Conservation (phyloP, 1,140 invertebrate genomes). For the Idris sp. region DNA sequence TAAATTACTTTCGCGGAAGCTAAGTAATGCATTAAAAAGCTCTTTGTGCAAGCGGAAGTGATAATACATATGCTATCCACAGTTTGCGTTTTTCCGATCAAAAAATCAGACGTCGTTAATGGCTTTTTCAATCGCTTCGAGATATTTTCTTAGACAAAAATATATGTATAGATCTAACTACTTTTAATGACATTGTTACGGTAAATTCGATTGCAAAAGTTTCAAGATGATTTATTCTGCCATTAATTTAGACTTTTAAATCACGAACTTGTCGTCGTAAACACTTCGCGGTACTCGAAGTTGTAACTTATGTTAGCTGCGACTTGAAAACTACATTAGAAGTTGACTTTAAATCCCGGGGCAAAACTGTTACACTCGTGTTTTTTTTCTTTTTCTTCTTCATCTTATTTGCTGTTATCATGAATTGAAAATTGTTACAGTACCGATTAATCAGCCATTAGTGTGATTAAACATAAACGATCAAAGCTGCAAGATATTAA, state of each 20-base stretch:
- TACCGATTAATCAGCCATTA: conserved; percentile 39
- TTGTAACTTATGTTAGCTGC: neutral
- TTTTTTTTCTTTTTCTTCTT: too few species aligned
- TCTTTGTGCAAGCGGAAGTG: conserved; percentile 65
- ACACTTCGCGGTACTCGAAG: conserved; percentile 10
- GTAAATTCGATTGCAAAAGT: conserved; percentile 18
- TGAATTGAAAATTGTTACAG: conserved; percentile 4
- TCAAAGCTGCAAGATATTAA: conserved; percentile 46
- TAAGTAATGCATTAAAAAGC: conserved; percentile 65
- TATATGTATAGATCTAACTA: too few species aligned
- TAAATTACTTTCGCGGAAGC: conserved; percentile 47
- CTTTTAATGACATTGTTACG: conserved; percentile 32
- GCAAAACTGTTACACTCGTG: too few species aligned
- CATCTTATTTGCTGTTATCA: too few species aligned
- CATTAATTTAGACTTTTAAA: conserved; percentile 19
- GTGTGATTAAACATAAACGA: conserved; percentile 46
- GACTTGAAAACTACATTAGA: conserved; percentile 6
- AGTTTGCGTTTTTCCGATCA: conserved; percentile 32
- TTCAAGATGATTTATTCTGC: conserved; percentile 2
- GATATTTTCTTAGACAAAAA: too few species aligned
- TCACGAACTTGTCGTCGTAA: conserved; percentile 7
- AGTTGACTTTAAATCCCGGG: neutral
- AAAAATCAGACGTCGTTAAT: conserved; percentile 45
- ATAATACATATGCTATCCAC: conserved; percentile 47
- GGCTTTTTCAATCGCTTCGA: conserved; percentile 31